These are phyloP conservation scores for Fratercula arctica DNA, from an alignment of 2,797 vertebrate genomes.

Conservation along the genomic window DNA sequence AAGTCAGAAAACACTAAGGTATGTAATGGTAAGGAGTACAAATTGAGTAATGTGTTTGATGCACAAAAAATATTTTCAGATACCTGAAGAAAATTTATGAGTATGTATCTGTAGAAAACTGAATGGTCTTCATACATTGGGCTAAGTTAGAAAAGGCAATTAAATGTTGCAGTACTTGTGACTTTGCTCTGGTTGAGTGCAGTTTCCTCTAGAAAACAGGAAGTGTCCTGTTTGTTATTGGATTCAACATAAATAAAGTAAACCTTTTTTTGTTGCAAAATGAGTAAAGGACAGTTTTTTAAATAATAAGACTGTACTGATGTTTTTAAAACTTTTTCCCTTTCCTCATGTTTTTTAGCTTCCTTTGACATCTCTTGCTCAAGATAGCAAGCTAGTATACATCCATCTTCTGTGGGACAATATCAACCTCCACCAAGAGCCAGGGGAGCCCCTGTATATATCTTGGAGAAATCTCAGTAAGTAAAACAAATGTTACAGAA, in stretches of 20 bases:
- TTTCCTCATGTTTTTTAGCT: conserved; percentile 79
- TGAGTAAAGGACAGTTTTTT: neutral
- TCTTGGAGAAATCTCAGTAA: conserved; percentile 93
- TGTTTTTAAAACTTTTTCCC: neutral
- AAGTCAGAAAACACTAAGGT: neutral
- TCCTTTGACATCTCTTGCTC: conserved; percentile 88
- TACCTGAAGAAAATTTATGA: neutral
- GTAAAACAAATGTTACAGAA: conserved; percentile 59
- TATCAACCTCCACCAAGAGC: conserved; percentile 93
- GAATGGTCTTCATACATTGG: neutral
- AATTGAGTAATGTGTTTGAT: neutral
- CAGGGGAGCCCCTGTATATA: conserved; percentile 88
- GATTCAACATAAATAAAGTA: neutral
- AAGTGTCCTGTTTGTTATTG: neutral
- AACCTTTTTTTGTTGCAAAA: neutral
- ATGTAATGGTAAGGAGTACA: neutral
- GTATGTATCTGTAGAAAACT: neutral
- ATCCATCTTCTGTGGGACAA: conserved; percentile 98
- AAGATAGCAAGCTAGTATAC: conserved; percentile 94
- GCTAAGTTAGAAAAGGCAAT: neutral
- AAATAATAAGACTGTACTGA: neutral
- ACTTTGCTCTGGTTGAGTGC: neutral
- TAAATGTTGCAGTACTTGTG: neutral
- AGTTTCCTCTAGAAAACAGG: neutral
- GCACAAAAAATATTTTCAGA: neutral